Evolutionary conservation across 2,888 invertebrate genomes (phyloP).

Genomic region (Nomada flava): DNA sequence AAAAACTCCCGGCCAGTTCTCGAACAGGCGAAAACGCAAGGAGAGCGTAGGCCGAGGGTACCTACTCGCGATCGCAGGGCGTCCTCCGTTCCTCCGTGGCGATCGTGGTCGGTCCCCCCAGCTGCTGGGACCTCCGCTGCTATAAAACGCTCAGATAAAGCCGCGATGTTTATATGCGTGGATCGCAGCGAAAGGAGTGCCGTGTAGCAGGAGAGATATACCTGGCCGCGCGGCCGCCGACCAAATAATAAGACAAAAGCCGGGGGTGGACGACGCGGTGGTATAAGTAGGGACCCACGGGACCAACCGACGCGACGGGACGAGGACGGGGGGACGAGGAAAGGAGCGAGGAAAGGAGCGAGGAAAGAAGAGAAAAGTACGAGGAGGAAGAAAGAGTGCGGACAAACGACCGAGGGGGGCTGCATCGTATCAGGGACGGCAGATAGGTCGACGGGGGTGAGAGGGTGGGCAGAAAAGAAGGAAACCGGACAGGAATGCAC

Average conservation of each 20-base stretch:
- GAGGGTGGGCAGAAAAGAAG: slow-evolving; percentile 64
- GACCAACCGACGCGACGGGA: slow-evolving; percentile 3
- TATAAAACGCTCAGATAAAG: slow-evolving; percentile 81
- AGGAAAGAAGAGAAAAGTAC: slow-evolving; percentile 39
- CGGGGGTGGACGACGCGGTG: slow-evolving; percentile 71
- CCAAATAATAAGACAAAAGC: slow-evolving; percentile 80
- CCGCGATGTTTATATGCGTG: slow-evolving; percentile 81
- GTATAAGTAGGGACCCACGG: slow-evolving; percentile 34
- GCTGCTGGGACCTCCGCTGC: slow-evolving; percentile 66
- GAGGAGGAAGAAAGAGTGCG: slow-evolving; percentile 50
- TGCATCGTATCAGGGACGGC: slow-evolving; percentile 47
- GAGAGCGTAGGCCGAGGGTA: slow-evolving; percentile 61
- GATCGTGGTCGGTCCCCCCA: slow-evolving; percentile 61
- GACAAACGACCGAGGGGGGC: slow-evolving; percentile 22
- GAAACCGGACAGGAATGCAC: slow-evolving; percentile 75
- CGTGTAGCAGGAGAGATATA: slow-evolving; percentile 67
- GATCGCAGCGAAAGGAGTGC: slow-evolving; percentile 68
- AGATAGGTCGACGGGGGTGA: slow-evolving; percentile 34
- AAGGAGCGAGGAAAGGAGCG: slow-evolving; percentile 14
- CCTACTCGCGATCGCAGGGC: slow-evolving; percentile 42
- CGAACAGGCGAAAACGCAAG: slow-evolving; percentile 21
- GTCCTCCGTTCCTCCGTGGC: slow-evolving; percentile 57
- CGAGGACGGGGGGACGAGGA: slow-evolving; percentile 3
- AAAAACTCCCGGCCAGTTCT: too few relatives aligned
- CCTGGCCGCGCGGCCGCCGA: slow-evolving; percentile 69